phyloP scores from a whole-genome alignment of 2,888 invertebrate genomes.

The Folsomia candida region DNA sequence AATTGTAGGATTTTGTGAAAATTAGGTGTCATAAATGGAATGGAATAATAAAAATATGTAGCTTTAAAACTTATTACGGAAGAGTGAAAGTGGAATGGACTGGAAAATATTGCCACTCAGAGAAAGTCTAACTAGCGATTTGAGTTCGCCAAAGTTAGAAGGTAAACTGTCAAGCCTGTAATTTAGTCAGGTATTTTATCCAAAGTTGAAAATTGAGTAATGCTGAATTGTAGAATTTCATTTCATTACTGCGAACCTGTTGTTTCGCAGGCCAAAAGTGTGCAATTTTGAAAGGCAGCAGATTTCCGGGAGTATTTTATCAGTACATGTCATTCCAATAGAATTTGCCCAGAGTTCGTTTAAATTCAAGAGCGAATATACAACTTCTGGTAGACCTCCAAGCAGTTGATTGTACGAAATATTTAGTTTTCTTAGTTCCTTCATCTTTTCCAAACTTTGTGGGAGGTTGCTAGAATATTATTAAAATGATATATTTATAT shows the following conservation, averaged over 20 bases:
- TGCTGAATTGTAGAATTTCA: background rate
- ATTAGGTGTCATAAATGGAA: background rate
- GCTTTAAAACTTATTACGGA: background rate
- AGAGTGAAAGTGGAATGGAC: background rate
- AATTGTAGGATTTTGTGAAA: no score
- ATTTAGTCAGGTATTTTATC: background rate
- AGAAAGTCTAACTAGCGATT: background rate
- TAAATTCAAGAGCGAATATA: background rate
- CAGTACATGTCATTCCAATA: background rate
- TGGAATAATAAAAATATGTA: background rate
- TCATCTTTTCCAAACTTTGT: background rate
- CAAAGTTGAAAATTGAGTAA: background rate
- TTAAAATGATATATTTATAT: no score
- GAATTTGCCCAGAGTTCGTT: background rate
- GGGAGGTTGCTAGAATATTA: background rate
- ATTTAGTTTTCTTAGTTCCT: background rate
- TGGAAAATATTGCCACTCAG: background rate
- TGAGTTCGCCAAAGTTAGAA: background rate
- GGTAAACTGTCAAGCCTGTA: background rate
- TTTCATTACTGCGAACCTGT: no score
- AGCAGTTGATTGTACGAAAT: background rate
- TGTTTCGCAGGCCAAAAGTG: no score
- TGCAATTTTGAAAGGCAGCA: no score
- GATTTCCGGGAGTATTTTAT: no score
- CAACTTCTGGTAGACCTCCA: background rate